Base-by-base conservation (phyloP, 2,113 vertebrate genomes). In the Theristicus caerulescens region DNA sequence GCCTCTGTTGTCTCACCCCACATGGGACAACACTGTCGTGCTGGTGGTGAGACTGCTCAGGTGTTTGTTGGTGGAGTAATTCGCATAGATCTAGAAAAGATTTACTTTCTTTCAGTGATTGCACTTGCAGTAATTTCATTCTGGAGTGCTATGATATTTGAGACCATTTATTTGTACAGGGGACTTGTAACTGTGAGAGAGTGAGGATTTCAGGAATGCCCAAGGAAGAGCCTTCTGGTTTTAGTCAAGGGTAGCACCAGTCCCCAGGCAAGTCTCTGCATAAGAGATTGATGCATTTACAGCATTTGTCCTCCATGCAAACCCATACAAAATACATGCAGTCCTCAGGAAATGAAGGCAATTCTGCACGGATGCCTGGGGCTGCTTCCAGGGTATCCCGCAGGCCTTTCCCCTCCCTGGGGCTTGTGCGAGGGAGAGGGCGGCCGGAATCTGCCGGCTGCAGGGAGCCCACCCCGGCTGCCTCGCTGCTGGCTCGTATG, bases 1-100 rank as follows among this genome's bases (percentile, higher is more conserved):
- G 38, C 27, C 13, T 57, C 82, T 66, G 40, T 17, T 46, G 34
- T 49, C 22, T 14, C 24, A 54, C 22, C 13, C 13, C 5, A 11
- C 2, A 0, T 0, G 4, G n/a, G n/a, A 62, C 19, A 38, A 6
- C 10, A 2, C 27, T 17, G 15, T 27, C 2, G 0, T 5, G 31
- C 46, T 71, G 42, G 34, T 8, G 1, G 24, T 16, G 21, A 82
- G 14, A 31, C 44, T 19, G 24, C 27, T 74, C 52, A 32, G 49
- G 47, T 38, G 7, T 85, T 49, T 69, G 22, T 46, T 42, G 34
- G 25, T 69, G n/a, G 47, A 76, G 11, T 58, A 57, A 65, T 5
- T 74, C 40, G 8, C 0, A 0, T 5, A 54, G 36, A 44, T 8
- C 9, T 36, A 36, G 20, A 44, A 82, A 77, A 80, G 2, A 32